Conservation (phyloP, 2,888 invertebrate genomes). For the Diarsia mendica region DNA sequence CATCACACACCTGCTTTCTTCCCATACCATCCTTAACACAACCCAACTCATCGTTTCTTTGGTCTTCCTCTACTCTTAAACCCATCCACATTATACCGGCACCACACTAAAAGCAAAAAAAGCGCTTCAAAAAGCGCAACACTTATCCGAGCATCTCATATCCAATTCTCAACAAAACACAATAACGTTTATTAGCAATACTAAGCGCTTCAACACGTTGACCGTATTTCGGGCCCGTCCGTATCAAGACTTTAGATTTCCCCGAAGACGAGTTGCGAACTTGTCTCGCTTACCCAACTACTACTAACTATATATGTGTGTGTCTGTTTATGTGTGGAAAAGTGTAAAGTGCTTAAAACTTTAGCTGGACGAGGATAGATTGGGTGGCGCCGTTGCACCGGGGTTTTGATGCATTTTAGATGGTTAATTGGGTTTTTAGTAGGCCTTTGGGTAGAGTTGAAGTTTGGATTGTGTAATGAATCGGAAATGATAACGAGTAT, state of each 20-base stretch:
- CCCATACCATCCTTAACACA: too few relatives aligned
- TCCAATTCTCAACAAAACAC: constrained; percentile 36
- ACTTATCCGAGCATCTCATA: not conserved
- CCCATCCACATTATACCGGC: too few relatives aligned
- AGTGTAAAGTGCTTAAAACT: constrained; percentile 63
- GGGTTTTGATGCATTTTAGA: constrained; percentile 33
- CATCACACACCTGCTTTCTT: too few relatives aligned
- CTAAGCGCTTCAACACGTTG: constrained; percentile 47
- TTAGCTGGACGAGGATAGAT: constrained; percentile 41
- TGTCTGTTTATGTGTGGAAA: constrained; percentile 53
- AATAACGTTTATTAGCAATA: constrained; percentile 52
- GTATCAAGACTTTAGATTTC: constrained; percentile 65
- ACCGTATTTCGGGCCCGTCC: constrained; percentile 43
- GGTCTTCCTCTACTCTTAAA: too few relatives aligned
- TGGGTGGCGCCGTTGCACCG: constrained; percentile 19
- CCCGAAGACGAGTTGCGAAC: constrained; percentile 59
- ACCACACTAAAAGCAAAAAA: not conserved
- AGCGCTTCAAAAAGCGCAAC: constrained; percentile 7
- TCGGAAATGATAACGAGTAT: not conserved
- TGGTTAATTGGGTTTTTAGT: constrained; percentile 9
- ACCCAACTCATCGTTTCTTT: too few relatives aligned
- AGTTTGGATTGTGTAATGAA: not conserved
- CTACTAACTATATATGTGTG: constrained; percentile 12
- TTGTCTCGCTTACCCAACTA: constrained; percentile 49
- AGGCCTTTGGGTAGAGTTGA: not conserved